Conservation (phyloP, 1,140 invertebrate genomes). For the Acromyrmex heyeri region DNA sequence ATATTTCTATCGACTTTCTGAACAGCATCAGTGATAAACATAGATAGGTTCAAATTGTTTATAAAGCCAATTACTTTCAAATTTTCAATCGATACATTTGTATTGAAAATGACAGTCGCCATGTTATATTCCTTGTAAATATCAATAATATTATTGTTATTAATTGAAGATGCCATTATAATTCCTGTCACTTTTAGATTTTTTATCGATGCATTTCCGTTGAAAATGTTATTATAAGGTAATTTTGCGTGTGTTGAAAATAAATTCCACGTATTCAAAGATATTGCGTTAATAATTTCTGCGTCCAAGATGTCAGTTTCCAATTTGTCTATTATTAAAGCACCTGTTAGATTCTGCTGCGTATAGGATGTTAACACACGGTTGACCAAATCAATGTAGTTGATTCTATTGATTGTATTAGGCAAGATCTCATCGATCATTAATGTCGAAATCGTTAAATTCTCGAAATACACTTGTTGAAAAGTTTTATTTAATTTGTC, state of each 20-base stretch:
- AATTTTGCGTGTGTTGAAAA: background rate
- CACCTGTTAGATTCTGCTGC: conserved; percentile 69
- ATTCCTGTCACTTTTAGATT: conserved; percentile 71
- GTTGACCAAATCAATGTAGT: conserved; percentile 69
- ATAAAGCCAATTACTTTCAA: conserved; percentile 72
- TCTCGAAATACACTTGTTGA: conserved; percentile 57
- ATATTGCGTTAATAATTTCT: conserved; percentile 72
- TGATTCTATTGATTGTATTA: conserved; percentile 68
- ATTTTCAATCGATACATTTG: conserved; percentile 68
- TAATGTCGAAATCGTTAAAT: conserved; percentile 72
- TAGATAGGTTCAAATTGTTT: conserved; percentile 76
- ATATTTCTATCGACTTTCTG: conserved; percentile 73
- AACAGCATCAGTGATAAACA: conserved; percentile 71
- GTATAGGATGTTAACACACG: conserved; percentile 63
- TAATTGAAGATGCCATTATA: conserved; percentile 69
- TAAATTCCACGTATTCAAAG: conserved; percentile 61
- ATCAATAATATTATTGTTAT: conserved; percentile 61
- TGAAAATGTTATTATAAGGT: background rate
- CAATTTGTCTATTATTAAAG: conserved; percentile 70
- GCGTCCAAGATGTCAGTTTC: conserved; percentile 63
- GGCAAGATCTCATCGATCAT: conserved; percentile 66
- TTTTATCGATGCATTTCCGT: conserved; percentile 57
- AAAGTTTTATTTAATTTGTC: conserved; percentile 66
- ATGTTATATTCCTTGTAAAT: conserved; percentile 65
- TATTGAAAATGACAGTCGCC: conserved; percentile 69